Base-by-base conservation (phyloP, 2,888 invertebrate genomes). In the Cetonia aurata region DNA sequence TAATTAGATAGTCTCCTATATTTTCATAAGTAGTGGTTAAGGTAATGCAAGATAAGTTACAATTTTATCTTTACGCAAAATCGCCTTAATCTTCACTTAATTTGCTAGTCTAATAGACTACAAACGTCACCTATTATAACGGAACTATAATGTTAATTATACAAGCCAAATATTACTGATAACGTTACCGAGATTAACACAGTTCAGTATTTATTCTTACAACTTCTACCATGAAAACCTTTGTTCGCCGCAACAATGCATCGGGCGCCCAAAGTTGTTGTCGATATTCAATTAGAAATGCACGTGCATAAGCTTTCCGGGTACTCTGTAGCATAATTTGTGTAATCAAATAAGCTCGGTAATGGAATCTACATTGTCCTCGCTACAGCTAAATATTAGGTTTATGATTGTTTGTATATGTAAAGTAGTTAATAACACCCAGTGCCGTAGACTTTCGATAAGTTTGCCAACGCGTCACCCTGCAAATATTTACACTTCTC, bases 341-440 rank as follows among this genome's bases (percentile, higher is more conserved):
- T 50, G 48, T 48, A 62, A 48, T 48, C 62, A 33, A 50, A 62
- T 62, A 62, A 62, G 37, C 48, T 10, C 62, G 15, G 62, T 33
- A 62, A 62, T 62, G 33, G 62, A 62, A 62, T 62, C 48, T 46
- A 33, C 50, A 62, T 50, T 62, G 62, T 48, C 62, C 37, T 48
- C 25, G 62, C 48, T 33, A 62, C 62, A 62, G 33, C 48, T 15
- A 62, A 62, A 48, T 48, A 62, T 48, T 33, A 62, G 62, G 48
- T 33, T 15, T 50, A 10, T 17, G 48, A 9, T 48, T 62, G 50
- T 62, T 62, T 62, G 62, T 37, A 62, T 62, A 62, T 48, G 62
- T 48, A 48, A 62, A 62, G 48, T 42, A 48, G 60, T 62, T 62
- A 62, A 48, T 48, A 62, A 62, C 48, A 62, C 33, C 37, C 31